Conservation (phyloP, 2,797 vertebrate species). For the Halcyon leucocephala region DNA sequence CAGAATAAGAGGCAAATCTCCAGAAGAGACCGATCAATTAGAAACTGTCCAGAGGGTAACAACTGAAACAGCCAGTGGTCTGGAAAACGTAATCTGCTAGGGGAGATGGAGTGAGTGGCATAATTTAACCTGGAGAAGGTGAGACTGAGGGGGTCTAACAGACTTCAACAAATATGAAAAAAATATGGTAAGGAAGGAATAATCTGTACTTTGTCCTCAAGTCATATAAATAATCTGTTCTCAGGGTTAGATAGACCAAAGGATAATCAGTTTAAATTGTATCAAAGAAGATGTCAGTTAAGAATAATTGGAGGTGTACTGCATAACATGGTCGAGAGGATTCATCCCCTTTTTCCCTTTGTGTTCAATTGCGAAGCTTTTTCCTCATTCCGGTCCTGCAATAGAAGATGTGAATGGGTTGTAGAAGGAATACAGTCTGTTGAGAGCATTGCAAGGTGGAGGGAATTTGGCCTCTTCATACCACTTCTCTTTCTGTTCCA, state of each 20-base stretch:
- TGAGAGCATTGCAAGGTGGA: not conserved
- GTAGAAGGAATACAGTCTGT: not conserved
- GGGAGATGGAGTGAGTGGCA: not conserved
- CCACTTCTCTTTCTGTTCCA: not conserved
- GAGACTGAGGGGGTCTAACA: not conserved
- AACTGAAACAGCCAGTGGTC: not conserved
- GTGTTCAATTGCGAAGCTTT: not conserved
- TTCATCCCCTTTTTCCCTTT: not conserved
- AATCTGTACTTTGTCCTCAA: not conserved
- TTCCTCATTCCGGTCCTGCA: not conserved
- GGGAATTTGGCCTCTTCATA: constrained; percentile 22
- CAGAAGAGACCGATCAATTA: not conserved
- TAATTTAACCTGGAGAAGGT: not conserved
- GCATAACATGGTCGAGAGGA: accelerated
- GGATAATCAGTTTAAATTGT: not conserved
- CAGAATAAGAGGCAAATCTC: not conserved
- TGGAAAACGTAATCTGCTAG: not conserved
- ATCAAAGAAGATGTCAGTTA: not conserved
- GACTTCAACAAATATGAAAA: not conserved
- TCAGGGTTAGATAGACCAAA: not conserved
- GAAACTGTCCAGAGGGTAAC: not conserved
- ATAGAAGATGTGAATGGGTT: not conserved
- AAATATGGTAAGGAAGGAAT: not conserved
- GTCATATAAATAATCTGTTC: not conserved
- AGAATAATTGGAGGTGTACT: not conserved